Conservation (phyloP, 2,797 vertebrate genomes). For the Pelodytes ibericus region DNA sequence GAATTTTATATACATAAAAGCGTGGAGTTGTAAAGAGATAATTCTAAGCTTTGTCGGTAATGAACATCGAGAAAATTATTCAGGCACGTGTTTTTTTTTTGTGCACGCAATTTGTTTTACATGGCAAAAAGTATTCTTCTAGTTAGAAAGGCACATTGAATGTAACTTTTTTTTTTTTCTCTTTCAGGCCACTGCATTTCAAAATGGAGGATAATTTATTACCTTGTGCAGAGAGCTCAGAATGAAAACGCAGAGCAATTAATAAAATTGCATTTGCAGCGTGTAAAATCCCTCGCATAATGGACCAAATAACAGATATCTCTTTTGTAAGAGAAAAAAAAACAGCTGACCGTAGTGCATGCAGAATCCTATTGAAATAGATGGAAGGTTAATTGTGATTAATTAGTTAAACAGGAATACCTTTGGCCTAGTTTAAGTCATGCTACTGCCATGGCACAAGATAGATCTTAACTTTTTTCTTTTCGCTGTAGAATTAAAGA, state of each 20-base stretch:
- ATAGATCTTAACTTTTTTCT: too few species aligned
- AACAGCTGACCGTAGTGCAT: neutral
- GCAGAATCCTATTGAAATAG: slow-evolving; percentile 1
- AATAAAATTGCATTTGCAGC: neutral
- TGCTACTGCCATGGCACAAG: too few species aligned
- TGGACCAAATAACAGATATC: neutral
- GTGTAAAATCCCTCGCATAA: too few species aligned
- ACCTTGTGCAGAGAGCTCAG: neutral
- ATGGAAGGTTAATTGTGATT: slow-evolving; percentile 1
- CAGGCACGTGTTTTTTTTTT: slow-evolving; percentile 13
- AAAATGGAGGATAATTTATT: slow-evolving; percentile 8
- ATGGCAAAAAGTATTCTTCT: slow-evolving; percentile 17
- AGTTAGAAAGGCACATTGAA: neutral
- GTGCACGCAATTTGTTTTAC: slow-evolving; percentile 20
- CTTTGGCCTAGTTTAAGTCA: neutral
- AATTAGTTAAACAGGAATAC: neutral
- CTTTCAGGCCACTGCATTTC: neutral
- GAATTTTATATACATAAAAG: slow-evolving; percentile 53
- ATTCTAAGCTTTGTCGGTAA: slow-evolving; percentile 42
- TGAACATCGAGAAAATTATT: slow-evolving; percentile 30
- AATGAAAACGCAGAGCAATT: slow-evolving; percentile 3
- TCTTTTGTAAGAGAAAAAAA: neutral
- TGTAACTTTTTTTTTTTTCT: slow-evolving; percentile 6
- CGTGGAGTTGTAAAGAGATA: slow-evolving; percentile 34
- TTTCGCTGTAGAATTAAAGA: too few species aligned